Evolutionary conservation across 2,113 vertebrate species (phyloP).

Genomic region (Mugil cephalus): DNA sequence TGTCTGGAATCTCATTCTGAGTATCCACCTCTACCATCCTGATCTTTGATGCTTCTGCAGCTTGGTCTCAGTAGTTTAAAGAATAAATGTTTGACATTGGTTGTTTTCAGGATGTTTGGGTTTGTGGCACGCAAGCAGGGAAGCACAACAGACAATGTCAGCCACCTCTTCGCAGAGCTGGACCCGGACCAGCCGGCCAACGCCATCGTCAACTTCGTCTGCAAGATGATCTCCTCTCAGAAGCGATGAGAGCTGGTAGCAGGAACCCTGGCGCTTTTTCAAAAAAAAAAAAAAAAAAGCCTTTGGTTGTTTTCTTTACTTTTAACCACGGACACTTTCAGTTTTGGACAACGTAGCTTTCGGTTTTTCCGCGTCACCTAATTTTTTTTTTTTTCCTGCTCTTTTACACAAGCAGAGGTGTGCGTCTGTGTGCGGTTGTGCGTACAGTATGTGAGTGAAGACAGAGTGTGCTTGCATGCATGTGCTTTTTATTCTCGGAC

Average conservation of each 20-base stretch:
- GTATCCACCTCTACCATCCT: background rate
- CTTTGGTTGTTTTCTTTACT: slow-evolving; percentile 59
- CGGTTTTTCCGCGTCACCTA: slow-evolving; percentile 43
- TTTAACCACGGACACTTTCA: slow-evolving; percentile 54
- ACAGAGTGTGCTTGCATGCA: slow-evolving; percentile 41
- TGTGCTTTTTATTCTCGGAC: slow-evolving; percentile 84
- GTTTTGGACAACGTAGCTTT: slow-evolving; percentile 47
- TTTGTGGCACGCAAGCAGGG: slow-evolving; percentile 98
- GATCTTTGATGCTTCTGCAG: background rate
- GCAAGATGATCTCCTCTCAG: slow-evolving; percentile 92
- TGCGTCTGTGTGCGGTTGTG: slow-evolving; percentile 15
- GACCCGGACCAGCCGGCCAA: slow-evolving; percentile 94
- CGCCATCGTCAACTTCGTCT: slow-evolving; percentile 98
- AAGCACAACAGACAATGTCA: slow-evolving; percentile 97
- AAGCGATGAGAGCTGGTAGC: slow-evolving; percentile 88
- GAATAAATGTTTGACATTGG: background rate
- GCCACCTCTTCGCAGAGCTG: slow-evolving; percentile 97
- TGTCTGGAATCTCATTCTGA: background rate
- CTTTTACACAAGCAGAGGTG: slow-evolving; percentile 37
- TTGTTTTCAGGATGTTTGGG: slow-evolving; percentile 90
- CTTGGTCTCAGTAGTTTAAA: background rate
- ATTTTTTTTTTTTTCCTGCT: slow-evolving; percentile 57
- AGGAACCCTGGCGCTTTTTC: slow-evolving; percentile 12
- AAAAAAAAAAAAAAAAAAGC: no score
- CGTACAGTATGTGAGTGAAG: background rate